phyloP scores from a whole-genome alignment of 2,888 invertebrate genomes.

The Autographa pulchrina region DNA sequence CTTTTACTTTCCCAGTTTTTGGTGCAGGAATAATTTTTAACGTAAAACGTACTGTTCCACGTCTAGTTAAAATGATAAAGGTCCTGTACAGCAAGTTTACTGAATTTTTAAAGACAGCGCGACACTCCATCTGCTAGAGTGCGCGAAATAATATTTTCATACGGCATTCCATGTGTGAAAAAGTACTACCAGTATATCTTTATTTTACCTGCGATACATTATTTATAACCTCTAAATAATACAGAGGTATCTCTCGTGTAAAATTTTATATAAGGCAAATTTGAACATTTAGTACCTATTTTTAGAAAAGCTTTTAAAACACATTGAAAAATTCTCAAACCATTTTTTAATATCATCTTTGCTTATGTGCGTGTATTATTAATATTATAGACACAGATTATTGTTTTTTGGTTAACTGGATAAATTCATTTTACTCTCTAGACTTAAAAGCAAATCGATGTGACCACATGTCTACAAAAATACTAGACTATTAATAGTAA shows the following conservation, averaged over 20 bases:
- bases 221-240: constrained; percentile 14
- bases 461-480: too few species aligned
- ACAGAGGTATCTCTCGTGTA: not conserved
- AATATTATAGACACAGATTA: too few species aligned
- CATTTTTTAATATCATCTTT: too few species aligned
- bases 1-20: not conserved
- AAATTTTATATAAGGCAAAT: too few species aligned
- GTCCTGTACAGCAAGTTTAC: constrained; percentile 21
- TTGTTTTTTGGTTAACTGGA: too few species aligned
- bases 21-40: not conserved
- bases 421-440: too few species aligned
- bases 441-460: too few species aligned
- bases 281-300: too few species aligned
- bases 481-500: too few species aligned
- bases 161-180: not conserved
- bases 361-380: too few species aligned
- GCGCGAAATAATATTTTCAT: constrained; percentile 42
- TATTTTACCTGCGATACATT: constrained; percentile 14
- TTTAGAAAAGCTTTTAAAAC: too few species aligned
- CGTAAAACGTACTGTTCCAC: not conserved
- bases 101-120: constrained; percentile 34
- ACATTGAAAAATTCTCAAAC: too few species aligned
- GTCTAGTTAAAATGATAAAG: constrained; percentile 22
- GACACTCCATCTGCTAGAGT: constrained; percentile 25
- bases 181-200: constrained; percentile 1